Evolutionary conservation across 1,140 invertebrate genomes (phyloP).

Genomic region (Hylyphantes graminicola): DNA sequence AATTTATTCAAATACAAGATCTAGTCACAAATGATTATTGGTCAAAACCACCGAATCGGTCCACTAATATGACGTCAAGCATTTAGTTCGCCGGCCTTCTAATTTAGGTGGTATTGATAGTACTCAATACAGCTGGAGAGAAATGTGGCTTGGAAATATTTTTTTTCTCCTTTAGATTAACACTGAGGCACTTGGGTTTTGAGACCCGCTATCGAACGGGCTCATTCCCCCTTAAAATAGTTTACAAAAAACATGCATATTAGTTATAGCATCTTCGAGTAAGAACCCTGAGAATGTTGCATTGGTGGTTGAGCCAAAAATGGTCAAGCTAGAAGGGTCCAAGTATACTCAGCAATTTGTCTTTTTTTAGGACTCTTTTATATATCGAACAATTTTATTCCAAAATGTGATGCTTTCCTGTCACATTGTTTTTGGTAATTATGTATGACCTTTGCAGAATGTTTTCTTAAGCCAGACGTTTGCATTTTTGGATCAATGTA

Average conservation of each 20-base stretch:
- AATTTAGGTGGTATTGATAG: no score
- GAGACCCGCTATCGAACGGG: no score
- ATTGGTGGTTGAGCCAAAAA: slow-evolving; percentile 6
- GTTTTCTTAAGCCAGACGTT: slow-evolving; percentile 22
- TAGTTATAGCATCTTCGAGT: slow-evolving; percentile 31
- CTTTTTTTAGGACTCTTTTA: slow-evolving; percentile 39
- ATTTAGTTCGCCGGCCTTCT: no score
- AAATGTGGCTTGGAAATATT: no score
- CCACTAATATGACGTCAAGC: no score
- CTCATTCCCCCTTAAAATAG: no score
- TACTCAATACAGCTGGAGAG: no score
- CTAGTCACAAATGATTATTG: no score
- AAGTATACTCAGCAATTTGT: slow-evolving; percentile 53
- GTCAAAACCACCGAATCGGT: no score
- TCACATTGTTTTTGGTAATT: slow-evolving; percentile 42
- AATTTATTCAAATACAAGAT: no score
- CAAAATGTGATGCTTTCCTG: slow-evolving; percentile 31
- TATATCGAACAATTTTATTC: slow-evolving; percentile 42
- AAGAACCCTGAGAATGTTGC: slow-evolving; percentile 2
- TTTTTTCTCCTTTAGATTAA: no score
- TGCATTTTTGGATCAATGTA: slow-evolving; percentile 14
- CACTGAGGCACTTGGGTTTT: no score
- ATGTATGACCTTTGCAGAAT: slow-evolving; percentile 29
- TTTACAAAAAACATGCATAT: neutral
- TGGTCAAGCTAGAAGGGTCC: slow-evolving; percentile 49